Percentiles rank a stretch among this genome's conserved stretches.
Evolutionary conservation across 2,888 invertebrate species (phyloP).

Genomic region (Clostera curtula): DNA sequence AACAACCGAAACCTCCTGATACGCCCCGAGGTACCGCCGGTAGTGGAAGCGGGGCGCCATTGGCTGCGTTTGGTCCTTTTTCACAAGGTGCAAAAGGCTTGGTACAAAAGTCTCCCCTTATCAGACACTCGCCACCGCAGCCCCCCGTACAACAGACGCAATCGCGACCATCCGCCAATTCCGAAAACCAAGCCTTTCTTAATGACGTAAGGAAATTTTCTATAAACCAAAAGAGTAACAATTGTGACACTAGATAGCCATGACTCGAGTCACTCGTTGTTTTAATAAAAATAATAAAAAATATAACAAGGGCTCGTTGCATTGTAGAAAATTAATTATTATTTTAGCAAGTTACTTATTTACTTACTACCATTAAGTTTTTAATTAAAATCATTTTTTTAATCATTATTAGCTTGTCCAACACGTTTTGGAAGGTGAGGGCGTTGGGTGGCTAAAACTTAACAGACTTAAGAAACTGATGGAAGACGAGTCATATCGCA

Average conservation of each 20-base stretch:
- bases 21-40: slow-evolving; percentile 9
- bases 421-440: slow-evolving; percentile 92
- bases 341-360: too few relatives aligned
- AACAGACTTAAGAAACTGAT: slow-evolving; percentile 95
- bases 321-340: too few relatives aligned
- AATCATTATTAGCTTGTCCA: slow-evolving; percentile 88
- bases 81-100: slow-evolving; percentile 85
- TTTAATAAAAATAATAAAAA: too few relatives aligned
- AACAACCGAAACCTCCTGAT: slow-evolving; percentile 27
- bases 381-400: slow-evolving; percentile 13
- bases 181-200: slow-evolving; percentile 94
- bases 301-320: too few relatives aligned
- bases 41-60: slow-evolving; percentile 13
- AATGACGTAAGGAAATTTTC: slow-evolving; percentile 81
- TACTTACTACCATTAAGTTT: too few relatives aligned
- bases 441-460: slow-evolving; percentile 96
- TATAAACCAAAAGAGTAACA: too few relatives aligned
- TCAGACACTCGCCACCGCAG: slow-evolving; percentile 84
- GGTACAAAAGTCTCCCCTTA: slow-evolving; percentile 91
- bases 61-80: slow-evolving; percentile 58
- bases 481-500: slow-evolving; percentile 99
- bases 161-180: slow-evolving; percentile 83
- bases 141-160: slow-evolving; percentile 78
- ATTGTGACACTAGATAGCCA: too few relatives aligned
- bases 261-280: too few relatives aligned